Percentiles rank a stretch among this genome's conserved stretches.
Evolutionary conservation across 2,113 vertebrate genomes (phyloP).

Genomic region (Lethenteron camtschaticum): DNA sequence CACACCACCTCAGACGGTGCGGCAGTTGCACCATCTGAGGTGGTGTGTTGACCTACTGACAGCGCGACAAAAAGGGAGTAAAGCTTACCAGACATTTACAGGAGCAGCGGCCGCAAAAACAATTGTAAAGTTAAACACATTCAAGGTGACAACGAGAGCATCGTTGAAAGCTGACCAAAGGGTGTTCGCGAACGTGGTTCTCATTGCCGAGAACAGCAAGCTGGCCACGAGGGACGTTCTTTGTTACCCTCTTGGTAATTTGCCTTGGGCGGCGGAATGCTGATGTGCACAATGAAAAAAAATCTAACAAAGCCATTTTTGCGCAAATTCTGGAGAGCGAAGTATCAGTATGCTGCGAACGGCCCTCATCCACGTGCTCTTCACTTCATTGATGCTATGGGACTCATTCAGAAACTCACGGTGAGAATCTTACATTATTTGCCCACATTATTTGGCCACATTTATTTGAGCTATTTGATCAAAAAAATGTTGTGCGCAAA

Average conservation of each 20-base stretch:
- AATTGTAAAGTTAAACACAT: background rate
- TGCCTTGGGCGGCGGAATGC: background rate
- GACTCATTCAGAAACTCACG: slow-evolving; percentile 1
- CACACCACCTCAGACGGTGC: background rate
- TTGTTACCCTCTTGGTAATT: background rate
- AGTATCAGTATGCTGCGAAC: no score
- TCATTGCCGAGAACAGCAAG: background rate
- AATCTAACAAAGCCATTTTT: no score
- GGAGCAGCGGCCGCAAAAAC: background rate
- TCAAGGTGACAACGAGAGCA: background rate
- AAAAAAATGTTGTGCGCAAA: background rate
- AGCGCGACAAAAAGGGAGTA: background rate
- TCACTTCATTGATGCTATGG: background rate
- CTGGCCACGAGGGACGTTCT: background rate
- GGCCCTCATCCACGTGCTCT: no score
- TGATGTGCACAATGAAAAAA: no score
- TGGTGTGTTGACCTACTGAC: background rate
- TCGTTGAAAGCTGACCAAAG: background rate
- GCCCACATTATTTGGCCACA: no score
- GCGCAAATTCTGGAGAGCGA: no score
- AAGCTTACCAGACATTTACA: slow-evolving; percentile 1
- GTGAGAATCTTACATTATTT: slow-evolving; percentile 1
- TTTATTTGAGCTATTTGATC: no score
- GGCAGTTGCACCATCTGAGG: background rate
- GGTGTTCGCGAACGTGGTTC: background rate